phyloP scores from a whole-genome alignment of 2,888 invertebrate species.

The Rhagonycha lutea region DNA sequence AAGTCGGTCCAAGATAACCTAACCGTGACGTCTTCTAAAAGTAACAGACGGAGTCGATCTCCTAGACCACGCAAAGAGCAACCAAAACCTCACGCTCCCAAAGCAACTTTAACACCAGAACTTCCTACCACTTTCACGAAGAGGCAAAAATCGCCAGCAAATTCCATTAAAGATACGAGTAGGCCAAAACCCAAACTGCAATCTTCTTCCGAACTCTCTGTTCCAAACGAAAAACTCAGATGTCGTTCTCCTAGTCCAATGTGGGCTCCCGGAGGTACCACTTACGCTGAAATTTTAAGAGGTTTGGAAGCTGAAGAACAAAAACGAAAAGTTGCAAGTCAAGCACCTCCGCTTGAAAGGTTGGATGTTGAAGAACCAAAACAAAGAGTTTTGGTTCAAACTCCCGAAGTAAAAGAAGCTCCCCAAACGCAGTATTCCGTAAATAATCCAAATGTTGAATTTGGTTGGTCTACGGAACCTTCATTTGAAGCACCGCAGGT shows the following conservation, averaged over 20 bases:
- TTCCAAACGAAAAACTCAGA: conserved; percentile 47
- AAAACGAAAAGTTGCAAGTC: neutral
- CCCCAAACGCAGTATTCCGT: neutral
- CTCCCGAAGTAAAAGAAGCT: conserved; percentile 1
- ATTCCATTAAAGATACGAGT: neutral
- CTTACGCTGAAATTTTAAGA: conserved; percentile 80
- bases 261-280: conserved; percentile 74
- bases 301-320: conserved; percentile 51
- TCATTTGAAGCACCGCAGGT: conserved; percentile 25
- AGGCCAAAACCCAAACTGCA: neutral
- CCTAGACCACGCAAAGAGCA: conserved; percentile 54
- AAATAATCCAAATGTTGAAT: neutral
- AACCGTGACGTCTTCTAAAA: conserved; percentile 39
- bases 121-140: neutral
- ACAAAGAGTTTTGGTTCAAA: neutral
- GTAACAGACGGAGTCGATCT: conserved; percentile 59
- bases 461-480: neutral
- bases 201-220: conserved; percentile 31
- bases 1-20: neutral
- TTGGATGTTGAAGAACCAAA: conserved; percentile 10
- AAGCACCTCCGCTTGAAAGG: neutral
- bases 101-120: conserved; percentile 12
- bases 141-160: neutral
- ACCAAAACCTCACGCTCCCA: conserved; percentile 30
- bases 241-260: conserved; percentile 71